Evolutionary conservation across 2,888 invertebrate species (phyloP), one percentile per base, ranked within the genome.

Genomic region (Agrypnus murinus): DNA sequence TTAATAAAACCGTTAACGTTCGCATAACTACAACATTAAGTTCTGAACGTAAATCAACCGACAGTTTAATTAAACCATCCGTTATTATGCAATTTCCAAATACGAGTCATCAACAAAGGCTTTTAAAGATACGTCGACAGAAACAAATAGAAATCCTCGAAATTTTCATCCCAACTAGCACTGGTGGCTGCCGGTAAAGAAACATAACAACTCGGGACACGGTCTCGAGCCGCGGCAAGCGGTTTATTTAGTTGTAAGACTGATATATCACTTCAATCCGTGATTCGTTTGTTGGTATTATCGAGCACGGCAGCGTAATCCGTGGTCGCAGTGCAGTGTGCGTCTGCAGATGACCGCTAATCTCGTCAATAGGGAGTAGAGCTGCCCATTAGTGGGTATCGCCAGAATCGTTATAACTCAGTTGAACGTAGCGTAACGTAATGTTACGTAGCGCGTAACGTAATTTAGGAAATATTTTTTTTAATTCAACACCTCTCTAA

Each of bases 201-300:
- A 63, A 50, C 43, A 46, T 58, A 57, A 59, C 45, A 57, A 59
- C 73, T 77, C 68, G 36, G 76, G 77, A 77, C 75, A 75, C 76
- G 76, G 74, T 73, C 73, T 75, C 72, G 76, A 79, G 76, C 78
- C 74, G 78, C 72, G 72, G 71, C 75, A 77, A 78, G 78, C 79
- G 80, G 79, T 78, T 80, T 79, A 71, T 67, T 63, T 67, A 67
- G 63, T 63, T 63, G 76, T 81, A 81, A 81, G 79, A 79, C 81
- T 80, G 80, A 82, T 82, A 81, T 81, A 82, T 81, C 81, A 78
- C 78, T 80, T 79, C 78, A 80, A 81, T 80, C 79, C 80, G 77
- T 76, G 78, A 80, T 79, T 78, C 80, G 80, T 79, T 79, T 77
- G 78, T 78, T 77, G 75, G 78, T 75, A 78, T 80, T 80, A 80